Evolutionary conservation across 2,113 vertebrate species (phyloP), one percentile per base, ranked within the genome.

Genomic region (Odobenus rosmarus): DNA sequence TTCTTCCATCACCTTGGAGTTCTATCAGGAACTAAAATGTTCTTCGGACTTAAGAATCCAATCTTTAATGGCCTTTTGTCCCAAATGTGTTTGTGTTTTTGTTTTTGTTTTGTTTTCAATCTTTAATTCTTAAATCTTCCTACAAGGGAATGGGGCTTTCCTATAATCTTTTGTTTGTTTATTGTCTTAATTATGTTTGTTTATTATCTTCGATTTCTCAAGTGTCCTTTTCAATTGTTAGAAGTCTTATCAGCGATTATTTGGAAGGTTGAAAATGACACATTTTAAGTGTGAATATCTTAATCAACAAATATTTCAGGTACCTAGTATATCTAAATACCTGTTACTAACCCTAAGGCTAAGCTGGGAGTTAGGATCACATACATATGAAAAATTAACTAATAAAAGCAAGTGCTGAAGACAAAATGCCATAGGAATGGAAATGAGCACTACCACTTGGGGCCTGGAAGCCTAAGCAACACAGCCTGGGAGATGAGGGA

Each of bases 191-290:
- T 24, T 92, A 86, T 79, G 36, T 83, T 77, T 83, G 28, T 69
- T 74, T 80, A 57, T 67, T 84, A 57, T 91, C 69, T 89, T 79
- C 74, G 77, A 80, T 61, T 71, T 83, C 67, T 88, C 62, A 21
- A 88, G 39, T 72, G 39, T 79, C n/a, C 14, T 95, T 96, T 88
- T 89, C 67, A 88, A 69, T 82, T 89, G n/a, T 33, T 42, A 76
- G 21, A 4, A 42, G 59, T 31, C 15, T 86, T 82, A 46, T 33
- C 71, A 84, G 28, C 24, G 39, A 15, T 57, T 74, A 55, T 82
- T 96, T 76, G 67, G 84, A 90, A 88, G 81, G 90, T 24, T 88
- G 15, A 83, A 90, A 84, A 49, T 51, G 80, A 42, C 24, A 95
- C 26, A 74, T 90, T 93, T 61, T 76, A 69, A 89, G 72, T 16